Evolutionary conservation across 2,888 invertebrate genomes (phyloP).

Genomic region (Yponomeuta sedellus): DNA sequence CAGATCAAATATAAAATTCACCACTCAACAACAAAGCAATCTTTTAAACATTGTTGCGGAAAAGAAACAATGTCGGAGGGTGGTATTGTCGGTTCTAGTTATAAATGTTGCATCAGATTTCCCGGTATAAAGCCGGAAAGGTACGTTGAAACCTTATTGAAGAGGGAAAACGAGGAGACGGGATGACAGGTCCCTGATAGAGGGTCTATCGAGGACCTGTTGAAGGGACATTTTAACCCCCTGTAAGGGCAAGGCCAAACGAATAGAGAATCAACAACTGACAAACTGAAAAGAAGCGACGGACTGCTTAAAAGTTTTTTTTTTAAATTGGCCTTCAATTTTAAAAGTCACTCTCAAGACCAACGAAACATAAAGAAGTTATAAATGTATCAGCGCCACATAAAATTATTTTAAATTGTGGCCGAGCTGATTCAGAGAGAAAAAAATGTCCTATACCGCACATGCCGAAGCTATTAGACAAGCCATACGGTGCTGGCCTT

Average conservation of each 20-base stretch:
- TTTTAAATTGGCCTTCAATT: slow-evolving; percentile 5
- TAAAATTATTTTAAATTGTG: slow-evolving; percentile 9
- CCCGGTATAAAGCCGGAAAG: slow-evolving; percentile 8
- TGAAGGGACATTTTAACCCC: slow-evolving; percentile 25
- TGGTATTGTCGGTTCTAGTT: slow-evolving; percentile 3
- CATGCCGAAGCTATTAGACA: slow-evolving; percentile 22
- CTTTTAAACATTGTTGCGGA: background rate
- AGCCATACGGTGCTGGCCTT: slow-evolving; percentile 36
- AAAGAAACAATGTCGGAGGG: background rate
- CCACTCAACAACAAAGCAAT: background rate
- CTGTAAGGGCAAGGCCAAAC: background rate
- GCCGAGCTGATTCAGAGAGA: background rate
- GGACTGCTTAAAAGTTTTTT: background rate
- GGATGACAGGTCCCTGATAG: slow-evolving; percentile 30
- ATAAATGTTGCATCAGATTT: slow-evolving; percentile 14
- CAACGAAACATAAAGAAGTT: slow-evolving; percentile 7
- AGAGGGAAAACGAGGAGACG: slow-evolving; percentile 20
- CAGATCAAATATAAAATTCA: background rate
- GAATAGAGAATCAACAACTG: background rate
- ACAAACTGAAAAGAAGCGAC: background rate
- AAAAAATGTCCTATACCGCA: slow-evolving; percentile 17
- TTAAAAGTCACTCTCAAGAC: slow-evolving; percentile 9
- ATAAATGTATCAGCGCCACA: slow-evolving; percentile 10
- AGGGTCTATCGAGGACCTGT: slow-evolving; percentile 23
- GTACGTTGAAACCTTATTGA: background rate